Conservation (phyloP, 2,113 vertebrate species). For the Forbesichthys agassizii region DNA sequence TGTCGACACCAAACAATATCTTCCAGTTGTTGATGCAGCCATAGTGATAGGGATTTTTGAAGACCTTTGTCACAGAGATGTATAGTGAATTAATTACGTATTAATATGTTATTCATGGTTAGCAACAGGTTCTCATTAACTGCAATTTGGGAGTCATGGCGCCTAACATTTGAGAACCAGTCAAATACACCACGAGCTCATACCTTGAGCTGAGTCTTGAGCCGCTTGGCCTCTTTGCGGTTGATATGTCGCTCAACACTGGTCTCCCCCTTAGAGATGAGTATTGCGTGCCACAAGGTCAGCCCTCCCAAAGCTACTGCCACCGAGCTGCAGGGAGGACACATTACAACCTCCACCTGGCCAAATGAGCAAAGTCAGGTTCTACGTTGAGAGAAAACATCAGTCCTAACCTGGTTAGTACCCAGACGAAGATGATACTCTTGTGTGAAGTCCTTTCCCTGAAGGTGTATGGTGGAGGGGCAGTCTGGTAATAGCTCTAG, state of each 20-base stretch:
- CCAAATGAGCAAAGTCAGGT: not conserved
- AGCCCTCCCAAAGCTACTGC: constrained; percentile 89
- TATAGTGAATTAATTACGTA: not conserved
- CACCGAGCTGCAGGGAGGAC: constrained; percentile 81
- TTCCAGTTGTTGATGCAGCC: constrained; percentile 90
- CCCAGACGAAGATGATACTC: constrained; percentile 95
- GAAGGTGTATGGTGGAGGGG: constrained; percentile 80
- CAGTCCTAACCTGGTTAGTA: constrained; percentile 88
- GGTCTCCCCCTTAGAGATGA: constrained; percentile 92
- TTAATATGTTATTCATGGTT: not conserved
- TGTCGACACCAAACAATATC: constrained; percentile 87
- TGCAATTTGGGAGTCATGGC: not conserved
- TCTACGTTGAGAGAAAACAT: not conserved
- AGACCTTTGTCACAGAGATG: constrained; percentile 72
- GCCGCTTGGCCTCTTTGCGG: constrained; percentile 85
- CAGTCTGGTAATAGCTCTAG: constrained; percentile 90
- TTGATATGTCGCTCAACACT: constrained; percentile 97
- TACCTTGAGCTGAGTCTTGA: constrained; percentile 85
- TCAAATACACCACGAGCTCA: constrained; percentile 1
- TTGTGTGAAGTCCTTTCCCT: constrained; percentile 86
- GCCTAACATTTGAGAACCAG: not conserved
- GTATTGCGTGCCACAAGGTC: constrained; percentile 87
- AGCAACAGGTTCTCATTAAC: not conserved
- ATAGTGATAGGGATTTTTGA: constrained; percentile 88
- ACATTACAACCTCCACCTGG: not conserved